phyloP scores from a whole-genome alignment of 1,140 invertebrate species.

The Drosophila pandora region DNA sequence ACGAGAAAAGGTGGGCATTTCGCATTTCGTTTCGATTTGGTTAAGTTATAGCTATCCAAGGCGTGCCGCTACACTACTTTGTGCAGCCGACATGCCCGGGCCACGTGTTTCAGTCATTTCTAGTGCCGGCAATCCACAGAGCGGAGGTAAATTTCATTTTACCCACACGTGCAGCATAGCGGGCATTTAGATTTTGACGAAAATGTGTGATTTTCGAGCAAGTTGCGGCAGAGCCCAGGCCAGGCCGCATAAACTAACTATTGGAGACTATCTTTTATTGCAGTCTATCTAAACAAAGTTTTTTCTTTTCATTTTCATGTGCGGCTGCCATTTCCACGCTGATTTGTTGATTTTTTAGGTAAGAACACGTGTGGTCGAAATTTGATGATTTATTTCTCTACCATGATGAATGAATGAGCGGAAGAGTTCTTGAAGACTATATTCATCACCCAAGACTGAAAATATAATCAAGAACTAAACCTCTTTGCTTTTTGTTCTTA shows the following conservation, averaged over 20 bases:
- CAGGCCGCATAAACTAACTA: neutral
- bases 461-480: neutral
- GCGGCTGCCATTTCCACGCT: neutral
- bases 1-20: conserved; percentile 78
- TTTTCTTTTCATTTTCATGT: conserved; percentile 5
- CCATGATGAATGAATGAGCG: conserved; percentile 64
- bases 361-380: conserved; percentile 23
- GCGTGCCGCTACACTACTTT: conserved; percentile 24
- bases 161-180: conserved; percentile 52
- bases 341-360: conserved; percentile 24
- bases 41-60: conserved; percentile 57
- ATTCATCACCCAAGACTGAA: conserved; percentile 82
- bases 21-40: conserved; percentile 60
- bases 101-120: conserved; percentile 22
- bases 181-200: conserved; percentile 14
- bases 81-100: conserved; percentile 2
- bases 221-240: neutral
- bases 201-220: conserved; percentile 1
- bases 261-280: neutral
- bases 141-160: conserved; percentile 62
- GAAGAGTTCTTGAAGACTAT: conserved; percentile 83
- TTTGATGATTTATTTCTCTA: neutral
- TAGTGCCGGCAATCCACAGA: conserved; percentile 13
- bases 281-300: neutral
- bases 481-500: conserved; percentile 7